Conservation (phyloP, 2,888 invertebrate species). For the Eupithecia inturbata region DNA sequence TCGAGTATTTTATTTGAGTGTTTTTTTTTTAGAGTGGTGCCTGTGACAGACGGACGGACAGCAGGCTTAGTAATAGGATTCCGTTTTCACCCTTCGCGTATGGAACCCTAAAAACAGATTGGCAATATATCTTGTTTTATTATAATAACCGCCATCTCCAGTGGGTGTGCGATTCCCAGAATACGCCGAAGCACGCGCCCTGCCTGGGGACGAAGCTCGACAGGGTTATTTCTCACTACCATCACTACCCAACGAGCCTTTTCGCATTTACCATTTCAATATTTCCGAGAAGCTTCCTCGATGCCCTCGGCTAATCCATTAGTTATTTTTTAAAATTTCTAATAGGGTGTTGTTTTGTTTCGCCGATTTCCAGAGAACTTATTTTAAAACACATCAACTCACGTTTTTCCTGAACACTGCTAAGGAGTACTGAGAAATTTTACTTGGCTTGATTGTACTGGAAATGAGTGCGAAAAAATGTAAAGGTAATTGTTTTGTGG, state of each 20-base stretch:
- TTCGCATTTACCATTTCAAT: conserved; percentile 73
- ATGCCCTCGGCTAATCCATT: conserved; percentile 55
- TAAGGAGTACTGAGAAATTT: conserved; percentile 49
- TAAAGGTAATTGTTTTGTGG: conserved; percentile 33
- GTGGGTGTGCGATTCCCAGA: conserved; percentile 69
- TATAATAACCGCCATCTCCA: conserved; percentile 60
- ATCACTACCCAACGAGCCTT: conserved; percentile 54
- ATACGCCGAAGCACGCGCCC: conserved; percentile 72
- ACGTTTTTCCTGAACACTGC: conserved; percentile 49
- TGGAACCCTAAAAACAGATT: not conserved
- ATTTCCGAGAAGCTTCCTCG: conserved; percentile 69
- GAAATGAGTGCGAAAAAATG: conserved; percentile 38
- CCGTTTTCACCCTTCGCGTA: too few relatives aligned
- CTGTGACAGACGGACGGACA: too few relatives aligned
- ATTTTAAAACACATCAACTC: conserved; percentile 48
- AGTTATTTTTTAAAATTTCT: conserved; percentile 52
- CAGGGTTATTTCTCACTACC: conserved; percentile 45
- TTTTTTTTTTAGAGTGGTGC: too few relatives aligned
- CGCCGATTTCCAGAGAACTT: conserved; percentile 48
- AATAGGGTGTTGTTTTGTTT: conserved; percentile 49
- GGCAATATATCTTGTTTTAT: conserved; percentile 27
- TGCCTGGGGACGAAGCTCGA: conserved; percentile 54
- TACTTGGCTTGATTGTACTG: conserved; percentile 45
- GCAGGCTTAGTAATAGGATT: too few relatives aligned
- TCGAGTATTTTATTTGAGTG: too few relatives aligned